Evolutionary conservation across 1,140 invertebrate species (phyloP).

Genomic region (Rhagoletis pomonella): DNA sequence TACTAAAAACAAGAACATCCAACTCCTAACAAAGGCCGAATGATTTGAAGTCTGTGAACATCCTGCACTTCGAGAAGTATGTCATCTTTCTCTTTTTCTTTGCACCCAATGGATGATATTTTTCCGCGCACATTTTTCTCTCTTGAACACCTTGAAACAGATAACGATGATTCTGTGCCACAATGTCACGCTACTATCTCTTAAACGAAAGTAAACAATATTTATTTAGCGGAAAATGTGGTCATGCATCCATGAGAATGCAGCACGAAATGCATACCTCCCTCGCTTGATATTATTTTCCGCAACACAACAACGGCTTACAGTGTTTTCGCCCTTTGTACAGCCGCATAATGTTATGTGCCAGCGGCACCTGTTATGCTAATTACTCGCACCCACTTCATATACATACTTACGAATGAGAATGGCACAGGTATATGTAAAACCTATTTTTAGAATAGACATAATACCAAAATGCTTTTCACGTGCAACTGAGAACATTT

Average conservation of each 20-base stretch:
- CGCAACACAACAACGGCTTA: background rate
- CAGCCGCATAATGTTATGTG: background rate
- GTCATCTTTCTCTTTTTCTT: no score
- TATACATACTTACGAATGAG: background rate
- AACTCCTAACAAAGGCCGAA: no score
- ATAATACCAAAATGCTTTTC: background rate
- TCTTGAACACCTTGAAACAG: background rate
- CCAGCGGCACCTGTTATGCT: slow-evolving; percentile 7
- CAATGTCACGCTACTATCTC: background rate
- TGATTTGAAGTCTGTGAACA: no score
- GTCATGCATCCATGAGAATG: background rate
- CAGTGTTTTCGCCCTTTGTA: background rate
- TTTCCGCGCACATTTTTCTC: no score
- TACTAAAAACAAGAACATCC: no score
- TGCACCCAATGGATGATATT: no score
- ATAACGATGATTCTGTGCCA: background rate
- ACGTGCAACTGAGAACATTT: background rate
- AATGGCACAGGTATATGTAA: background rate
- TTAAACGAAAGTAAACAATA: background rate
- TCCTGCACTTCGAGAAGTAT: no score
- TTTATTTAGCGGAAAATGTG: background rate
- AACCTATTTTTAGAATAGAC: no score
- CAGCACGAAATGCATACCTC: background rate
- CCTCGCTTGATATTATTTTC: background rate
- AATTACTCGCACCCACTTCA: background rate